A percentile compares a stretch with the other conserved stretches of the same genome.
These are phyloP conservation scores for Sinocyclocheilus grahami DNA, from an alignment of 2,113 vertebrate genomes.

Conservation along the genomic window DNA sequence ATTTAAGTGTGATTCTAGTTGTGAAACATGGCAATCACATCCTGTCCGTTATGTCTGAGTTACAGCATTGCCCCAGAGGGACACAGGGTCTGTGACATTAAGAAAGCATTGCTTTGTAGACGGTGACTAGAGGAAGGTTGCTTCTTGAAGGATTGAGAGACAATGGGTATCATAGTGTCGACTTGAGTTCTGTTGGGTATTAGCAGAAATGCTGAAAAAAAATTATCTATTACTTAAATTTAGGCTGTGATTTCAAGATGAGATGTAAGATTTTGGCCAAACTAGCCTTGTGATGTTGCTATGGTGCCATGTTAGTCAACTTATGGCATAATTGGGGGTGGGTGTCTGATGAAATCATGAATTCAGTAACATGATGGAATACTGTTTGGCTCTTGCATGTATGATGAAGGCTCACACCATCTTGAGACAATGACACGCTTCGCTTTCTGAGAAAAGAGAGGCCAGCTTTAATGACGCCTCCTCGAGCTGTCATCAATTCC, in stretches of 20 bases:
- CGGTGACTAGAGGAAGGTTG: background rate
- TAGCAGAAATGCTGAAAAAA: background rate
- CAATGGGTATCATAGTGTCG: background rate
- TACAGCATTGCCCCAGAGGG: constrained; percentile 15
- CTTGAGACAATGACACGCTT: constrained; percentile 41
- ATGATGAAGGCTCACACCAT: constrained; percentile 31
- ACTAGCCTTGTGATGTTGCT: constrained; percentile 13
- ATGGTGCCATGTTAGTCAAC: constrained; percentile 33
- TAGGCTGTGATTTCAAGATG: background rate
- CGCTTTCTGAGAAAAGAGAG: constrained; percentile 35
- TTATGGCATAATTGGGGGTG: constrained; percentile 15
- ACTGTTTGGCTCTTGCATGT: constrained; percentile 31
- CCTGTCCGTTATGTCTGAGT: constrained; percentile 41
- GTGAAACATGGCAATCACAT: constrained; percentile 45
- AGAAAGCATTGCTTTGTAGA: background rate
- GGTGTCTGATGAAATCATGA: constrained; percentile 39
- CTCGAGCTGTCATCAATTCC: constrained; percentile 46
- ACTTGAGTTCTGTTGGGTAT: background rate
- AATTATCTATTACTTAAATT: background rate
- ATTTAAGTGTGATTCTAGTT: constrained; percentile 50
- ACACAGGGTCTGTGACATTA: constrained; percentile 11
- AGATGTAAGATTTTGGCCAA: background rate
- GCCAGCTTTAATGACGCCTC: constrained; percentile 37
- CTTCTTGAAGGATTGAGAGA: background rate
- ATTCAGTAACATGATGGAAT: constrained; percentile 30